Conservation (phyloP, 2,113 vertebrate genomes). For the Ardeotis arabs region DNA sequence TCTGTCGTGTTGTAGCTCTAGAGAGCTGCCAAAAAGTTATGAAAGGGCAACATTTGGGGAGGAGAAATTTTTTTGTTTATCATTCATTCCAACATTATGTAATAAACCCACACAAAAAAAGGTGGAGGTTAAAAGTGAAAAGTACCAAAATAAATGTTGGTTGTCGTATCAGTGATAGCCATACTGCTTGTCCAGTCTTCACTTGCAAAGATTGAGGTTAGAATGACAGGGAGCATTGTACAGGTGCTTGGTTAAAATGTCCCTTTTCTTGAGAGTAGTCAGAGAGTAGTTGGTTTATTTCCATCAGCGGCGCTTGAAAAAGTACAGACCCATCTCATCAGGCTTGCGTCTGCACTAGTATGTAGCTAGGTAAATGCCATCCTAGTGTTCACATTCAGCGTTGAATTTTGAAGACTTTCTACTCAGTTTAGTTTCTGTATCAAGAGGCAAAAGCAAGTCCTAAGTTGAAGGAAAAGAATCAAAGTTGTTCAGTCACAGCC, state of each 20-base stretch:
- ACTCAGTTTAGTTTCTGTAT: not conserved
- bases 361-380: not conserved
- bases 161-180: not conserved
- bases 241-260: not conserved
- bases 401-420: not conserved
- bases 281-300: not conserved
- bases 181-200: not conserved
- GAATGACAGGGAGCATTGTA: not conserved
- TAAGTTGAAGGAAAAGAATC: not conserved
- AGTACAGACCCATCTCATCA: not conserved
- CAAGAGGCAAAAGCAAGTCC: not conserved
- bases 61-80: not conserved
- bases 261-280: not conserved
- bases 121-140: not conserved
- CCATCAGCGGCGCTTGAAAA: not conserved
- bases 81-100: not conserved
- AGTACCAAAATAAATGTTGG: not conserved
- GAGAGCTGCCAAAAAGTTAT: not conserved
- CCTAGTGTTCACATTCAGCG: not conserved
- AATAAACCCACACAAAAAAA: not conserved
- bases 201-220: not conserved
- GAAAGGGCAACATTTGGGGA: not conserved
- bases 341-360: not conserved
- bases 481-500: not conserved
- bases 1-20: not conserved